Percentiles rank a stretch among this genome's conserved stretches.
Conservation (phyloP, 2,113 vertebrate genomes). For the Patagioenas fasciata region DNA sequence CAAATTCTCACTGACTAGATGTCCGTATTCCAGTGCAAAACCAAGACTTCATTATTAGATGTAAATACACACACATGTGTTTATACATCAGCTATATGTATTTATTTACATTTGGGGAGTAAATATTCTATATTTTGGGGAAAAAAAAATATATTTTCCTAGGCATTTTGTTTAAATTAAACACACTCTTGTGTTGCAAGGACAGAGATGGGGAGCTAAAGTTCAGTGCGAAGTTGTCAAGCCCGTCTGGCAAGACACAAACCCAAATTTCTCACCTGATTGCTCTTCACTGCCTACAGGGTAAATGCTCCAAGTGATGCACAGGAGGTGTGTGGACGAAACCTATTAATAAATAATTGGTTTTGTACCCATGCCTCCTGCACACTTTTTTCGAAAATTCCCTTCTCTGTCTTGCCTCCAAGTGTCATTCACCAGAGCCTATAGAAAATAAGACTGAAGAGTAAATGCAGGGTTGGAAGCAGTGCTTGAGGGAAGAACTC, state of each 20-base stretch:
- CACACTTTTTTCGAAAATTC: constrained; percentile 38
- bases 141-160: neutral
- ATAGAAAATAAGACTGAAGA: constrained; percentile 40
- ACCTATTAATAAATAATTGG: constrained; percentile 70
- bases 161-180: neutral
- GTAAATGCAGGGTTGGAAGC: constrained; percentile 8
- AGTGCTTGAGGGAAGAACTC: constrained; percentile 49
- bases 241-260: constrained; percentile 43
- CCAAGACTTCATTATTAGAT: neutral
- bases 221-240: constrained; percentile 32
- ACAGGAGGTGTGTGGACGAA: constrained; percentile 59
- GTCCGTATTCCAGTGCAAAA: neutral
- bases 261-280: constrained; percentile 70
- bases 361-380: constrained; percentile 45
- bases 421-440: neutral
- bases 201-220: neutral
- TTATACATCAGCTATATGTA: neutral
- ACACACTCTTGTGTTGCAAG: neutral
- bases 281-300: constrained; percentile 59
- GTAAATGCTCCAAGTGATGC: constrained; percentile 52
- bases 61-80: fast-evolving
- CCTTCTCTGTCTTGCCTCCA: constrained; percentile 28
- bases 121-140: neutral
- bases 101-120: neutral
- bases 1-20: neutral